Base-by-base conservation (phyloP, 2,113 vertebrate species). In the Ancistrus triradiatus region DNA sequence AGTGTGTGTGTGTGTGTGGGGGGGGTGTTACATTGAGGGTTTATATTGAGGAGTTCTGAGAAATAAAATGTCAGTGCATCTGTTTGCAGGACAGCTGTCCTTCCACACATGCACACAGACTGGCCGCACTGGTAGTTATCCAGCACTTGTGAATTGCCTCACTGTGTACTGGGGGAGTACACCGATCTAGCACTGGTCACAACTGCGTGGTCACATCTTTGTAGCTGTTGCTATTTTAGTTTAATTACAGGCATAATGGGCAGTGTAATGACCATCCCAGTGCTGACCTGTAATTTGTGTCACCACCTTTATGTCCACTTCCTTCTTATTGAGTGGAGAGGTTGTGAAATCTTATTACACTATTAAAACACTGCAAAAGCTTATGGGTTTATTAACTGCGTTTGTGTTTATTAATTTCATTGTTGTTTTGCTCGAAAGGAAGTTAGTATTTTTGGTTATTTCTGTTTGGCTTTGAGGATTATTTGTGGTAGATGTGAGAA, bases 241-340 rank as follows among this genome's bases (percentile, higher is more conserved):
- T 60, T 71, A 60, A 72, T 75, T 68, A 61, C 14, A 15, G 17
- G 43, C 33, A 38, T 68, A 68, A 63, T 28, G 49, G 67, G 59
- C 40, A 56, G 64, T 68, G 52, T 63, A 66, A 63, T 43, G 17
- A 43, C 15, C 24, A 5, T 52, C 58, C 63, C 53, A 8, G 13
- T 49, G 70, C 40, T 25, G 70, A 68, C 46, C 43, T 24, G 48
- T 31, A 33, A 42, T 37, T 67, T 63, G 44, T 46, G 17, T 21
- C 14, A 46, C 27, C 38, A 22, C 37, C 37, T 48, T 27, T 13
- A n/a, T 50, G 17, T 42, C 21, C 31, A 7, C 19, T 7, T 19
- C 18, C 17, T 18, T n/a, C 53, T 38, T 6, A 5, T n/a, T 42
- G 11, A 37, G 11, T 7, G 15, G 11, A 11, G 22, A 49, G 50